Base-by-base conservation (phyloP, 2,797 vertebrate species). In the Rhinichthys osculus region DNA sequence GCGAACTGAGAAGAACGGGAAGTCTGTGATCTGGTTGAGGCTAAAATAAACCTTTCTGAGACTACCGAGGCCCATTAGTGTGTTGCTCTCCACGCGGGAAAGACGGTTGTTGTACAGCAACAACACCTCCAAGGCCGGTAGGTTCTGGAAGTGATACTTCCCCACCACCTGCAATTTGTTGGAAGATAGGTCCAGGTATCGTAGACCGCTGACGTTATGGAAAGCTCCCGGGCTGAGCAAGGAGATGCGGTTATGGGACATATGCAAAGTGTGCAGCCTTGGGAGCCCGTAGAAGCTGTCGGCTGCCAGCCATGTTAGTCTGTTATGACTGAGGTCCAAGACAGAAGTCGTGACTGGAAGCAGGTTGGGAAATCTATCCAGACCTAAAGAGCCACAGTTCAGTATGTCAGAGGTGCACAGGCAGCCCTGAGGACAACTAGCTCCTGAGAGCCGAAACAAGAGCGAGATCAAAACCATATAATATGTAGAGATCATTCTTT, bases 31-130 rank as follows among this genome's bases (percentile, higher is more conserved):
- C 76, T 95, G 93, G 88, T 99, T 99, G 92, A 96, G 93, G 91
- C 98, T 97, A 89, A 99, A 94, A 88, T 99, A 99, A 89, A 96
- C 95, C 80, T 95, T 96, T 44, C 93, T 92, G 79, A 99, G 94
- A 59, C 91, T 93, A 1, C 94, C 92, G 87, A 99, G 93, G 47
- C 94, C 93, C 4, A 64, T 77, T 42, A 99, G 93, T 11, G 96
- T 94, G 0, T 93, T 90, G 21, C 92, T 92, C 21, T 98, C 97
- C 78, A 99, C 94, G 1, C 89, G 94, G 0, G 80, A 42, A 79
- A 99, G 97, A 88, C 85, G 92, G 91, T 99, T 99, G 85, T 98
- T 96, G 92, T 96, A 99, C 50, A 99, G 96, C 33, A 98, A 93
- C 33, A 99, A 95, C 87, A 95, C 96, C 92, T 99, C 96, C 84